phyloP scores from a whole-genome alignment of 2,888 invertebrate genomes.

The Troglohyphantes excavatus region DNA sequence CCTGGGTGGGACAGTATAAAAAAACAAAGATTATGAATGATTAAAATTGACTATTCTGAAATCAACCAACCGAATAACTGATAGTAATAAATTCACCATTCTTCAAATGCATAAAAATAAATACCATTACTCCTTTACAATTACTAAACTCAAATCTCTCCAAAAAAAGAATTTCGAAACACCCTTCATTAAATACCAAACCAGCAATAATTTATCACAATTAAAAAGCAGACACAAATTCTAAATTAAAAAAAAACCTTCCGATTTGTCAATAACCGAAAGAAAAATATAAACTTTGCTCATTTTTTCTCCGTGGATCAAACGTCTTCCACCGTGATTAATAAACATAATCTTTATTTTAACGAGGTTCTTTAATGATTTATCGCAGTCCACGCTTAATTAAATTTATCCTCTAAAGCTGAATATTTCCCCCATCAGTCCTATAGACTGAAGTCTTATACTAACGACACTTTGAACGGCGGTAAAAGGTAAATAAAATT shows the following conservation, averaged over 20 bases:
- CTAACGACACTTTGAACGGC: conserved; percentile 5
- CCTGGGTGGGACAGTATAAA: no score
- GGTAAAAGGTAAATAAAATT: neutral
- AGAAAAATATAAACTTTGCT: neutral
- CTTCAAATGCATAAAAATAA: no score
- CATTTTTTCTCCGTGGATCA: neutral
- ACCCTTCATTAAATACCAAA: no score
- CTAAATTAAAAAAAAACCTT: neutral
- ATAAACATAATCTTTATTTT: conserved; percentile 39
- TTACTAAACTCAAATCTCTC: no score
- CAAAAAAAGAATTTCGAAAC: no score
- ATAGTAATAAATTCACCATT: no score
- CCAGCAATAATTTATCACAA: no score
- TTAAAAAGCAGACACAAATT: neutral
- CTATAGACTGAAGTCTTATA: neutral
- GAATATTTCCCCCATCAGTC: neutral
- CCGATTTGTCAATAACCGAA: neutral
- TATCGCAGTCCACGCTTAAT: conserved; percentile 28
- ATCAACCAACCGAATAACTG: no score
- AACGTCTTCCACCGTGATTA: neutral
- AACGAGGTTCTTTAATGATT: conserved; percentile 33
- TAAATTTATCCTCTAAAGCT: conserved; percentile 17
- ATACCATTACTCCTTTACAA: no score
- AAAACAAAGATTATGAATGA: no score
- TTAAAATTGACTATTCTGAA: no score